Evolutionary conservation across 2,113 vertebrate genomes (phyloP).

Genomic region (Tor tambroides): DNA sequence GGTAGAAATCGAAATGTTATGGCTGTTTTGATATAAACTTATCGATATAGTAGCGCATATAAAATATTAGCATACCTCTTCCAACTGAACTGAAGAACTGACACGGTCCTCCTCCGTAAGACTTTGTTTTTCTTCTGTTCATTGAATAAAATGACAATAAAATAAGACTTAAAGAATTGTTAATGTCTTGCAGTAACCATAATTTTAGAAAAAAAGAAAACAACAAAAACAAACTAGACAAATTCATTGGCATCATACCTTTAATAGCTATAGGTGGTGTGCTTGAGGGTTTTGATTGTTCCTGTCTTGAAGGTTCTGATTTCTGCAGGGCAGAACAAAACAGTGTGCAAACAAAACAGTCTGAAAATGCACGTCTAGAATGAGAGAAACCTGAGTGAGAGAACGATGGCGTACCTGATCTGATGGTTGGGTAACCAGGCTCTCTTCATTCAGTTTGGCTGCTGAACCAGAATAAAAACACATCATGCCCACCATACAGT

Average conservation of each 20-base stretch:
- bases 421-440: neutral
- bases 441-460: neutral
- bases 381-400: neutral
- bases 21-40: neutral
- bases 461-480: constrained; percentile 1
- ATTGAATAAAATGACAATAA: neutral
- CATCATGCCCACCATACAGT: neutral
- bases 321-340: neutral
- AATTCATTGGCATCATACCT: neutral
- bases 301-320: neutral
- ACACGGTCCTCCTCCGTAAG: neutral
- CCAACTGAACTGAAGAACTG: neutral
- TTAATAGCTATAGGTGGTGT: neutral
- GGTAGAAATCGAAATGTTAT: neutral
- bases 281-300: neutral
- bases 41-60: too few relatives aligned
- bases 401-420: neutral
- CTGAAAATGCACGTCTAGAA: neutral
- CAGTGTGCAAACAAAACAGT: neutral
- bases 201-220: neutral
- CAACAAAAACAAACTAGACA: neutral
- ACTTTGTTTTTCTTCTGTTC: neutral
- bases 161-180: neutral
- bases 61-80: constrained; percentile 2
- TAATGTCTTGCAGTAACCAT: neutral